Base-by-base conservation (phyloP, 2,888 invertebrate genomes). In the Salticus scenicus region DNA sequence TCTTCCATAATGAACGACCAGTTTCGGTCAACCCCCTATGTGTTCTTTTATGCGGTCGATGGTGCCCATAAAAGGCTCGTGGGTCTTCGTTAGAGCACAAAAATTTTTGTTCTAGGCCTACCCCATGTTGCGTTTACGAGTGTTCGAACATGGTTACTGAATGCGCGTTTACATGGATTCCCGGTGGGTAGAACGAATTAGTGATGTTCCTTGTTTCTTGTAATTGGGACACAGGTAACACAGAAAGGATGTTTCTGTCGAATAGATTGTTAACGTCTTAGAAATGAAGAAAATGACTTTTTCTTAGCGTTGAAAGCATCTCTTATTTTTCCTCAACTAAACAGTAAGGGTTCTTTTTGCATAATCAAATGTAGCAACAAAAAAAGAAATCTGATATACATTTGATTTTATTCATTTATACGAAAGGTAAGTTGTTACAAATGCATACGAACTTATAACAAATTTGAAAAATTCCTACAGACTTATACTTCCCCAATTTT, bases 21-120 rank as follows among this genome's bases (percentile, higher is more conserved):
- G 57, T 74, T 66, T 27, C 33, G 63, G 37, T 57, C 24, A 2
- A 57, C 67, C 80, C 72, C 51, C 51, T 17, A 30, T 33, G 17
- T n/a, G 63, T 76, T 64, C 41, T 71, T 72, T 74, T 75, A 83
- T 57, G 82, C 70, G 82, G 82, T 83, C 82, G 82, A 76, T 83
- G 82, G 41, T 83, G 76, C 82, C 76, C 76, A 83, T 83, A 83
- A 83, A 76, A 83, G 76, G 82, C 57, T 20, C 70, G 41, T 69
- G 66, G 28, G 69, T n/a, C 73, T 82, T 82, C 81, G 70, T 82
- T 75, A 75, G 28, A 20, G 20, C 51, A 37, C 12, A n/a, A 20
- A 24, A 71, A 66, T n/a, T 57, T 57, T 57, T 33, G 33, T 31
- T 67, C 33, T 1, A 33, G 12, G 0, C 20, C 1, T 14, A 67